Evolutionary conservation across 2,113 vertebrate genomes (phyloP).

Genomic region (Beaufortia kweichowensis): DNA sequence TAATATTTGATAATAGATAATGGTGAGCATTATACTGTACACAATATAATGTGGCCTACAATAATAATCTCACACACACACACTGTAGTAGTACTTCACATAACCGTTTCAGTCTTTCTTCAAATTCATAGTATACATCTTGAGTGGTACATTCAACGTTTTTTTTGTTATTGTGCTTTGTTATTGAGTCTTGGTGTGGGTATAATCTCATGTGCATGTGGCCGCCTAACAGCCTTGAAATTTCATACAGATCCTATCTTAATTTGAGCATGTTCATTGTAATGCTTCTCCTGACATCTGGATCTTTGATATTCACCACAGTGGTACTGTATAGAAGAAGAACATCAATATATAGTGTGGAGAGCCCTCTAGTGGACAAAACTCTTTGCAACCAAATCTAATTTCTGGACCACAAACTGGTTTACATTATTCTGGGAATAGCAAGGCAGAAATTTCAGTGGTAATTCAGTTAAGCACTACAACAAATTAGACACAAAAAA

Average conservation of each 20-base stretch:
- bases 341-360: constrained; percentile 40
- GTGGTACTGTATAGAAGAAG: too few relatives aligned
- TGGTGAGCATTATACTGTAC: too few relatives aligned
- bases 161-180: too few relatives aligned
- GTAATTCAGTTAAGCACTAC: constrained; percentile 40
- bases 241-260: constrained; percentile 17
- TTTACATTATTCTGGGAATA: constrained; percentile 42
- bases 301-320: not conserved
- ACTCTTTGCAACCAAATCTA: constrained; percentile 8
- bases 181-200: too few relatives aligned
- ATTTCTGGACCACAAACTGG: constrained; percentile 30
- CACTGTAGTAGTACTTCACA: not conserved
- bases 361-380: constrained; percentile 71
- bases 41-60: too few relatives aligned
- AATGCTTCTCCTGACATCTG: not conserved
- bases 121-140: not conserved
- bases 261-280: not conserved
- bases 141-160: not conserved
- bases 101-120: not conserved
- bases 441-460: not conserved
- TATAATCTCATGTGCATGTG: not conserved
- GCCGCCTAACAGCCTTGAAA: constrained; percentile 31
- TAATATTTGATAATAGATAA: too few relatives aligned
- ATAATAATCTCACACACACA: too few relatives aligned
- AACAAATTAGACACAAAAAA: constrained; percentile 30